Evolutionary conservation across 2,113 vertebrate genomes (phyloP).

Genomic region (Menidia beryllina): DNA sequence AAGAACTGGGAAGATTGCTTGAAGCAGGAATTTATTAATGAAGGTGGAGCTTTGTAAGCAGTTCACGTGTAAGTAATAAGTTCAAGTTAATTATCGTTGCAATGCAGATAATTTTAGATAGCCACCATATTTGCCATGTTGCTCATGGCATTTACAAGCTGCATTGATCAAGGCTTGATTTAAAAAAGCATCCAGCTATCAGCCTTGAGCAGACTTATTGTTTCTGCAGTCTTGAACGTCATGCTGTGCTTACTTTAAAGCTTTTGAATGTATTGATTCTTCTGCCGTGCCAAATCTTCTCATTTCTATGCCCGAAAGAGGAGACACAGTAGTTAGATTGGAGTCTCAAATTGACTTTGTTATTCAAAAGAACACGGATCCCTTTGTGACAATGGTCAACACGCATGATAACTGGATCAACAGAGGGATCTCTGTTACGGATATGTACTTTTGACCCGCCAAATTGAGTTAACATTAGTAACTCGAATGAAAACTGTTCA

Average conservation of each 20-base stretch:
- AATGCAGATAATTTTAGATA: constrained; percentile 29
- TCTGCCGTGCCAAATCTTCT: constrained; percentile 43
- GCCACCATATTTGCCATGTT: neutral
- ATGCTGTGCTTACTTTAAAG: constrained; percentile 11
- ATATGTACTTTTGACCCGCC: constrained; percentile 5
- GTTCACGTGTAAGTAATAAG: constrained; percentile 22
- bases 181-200: constrained; percentile 12
- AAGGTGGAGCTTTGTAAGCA: constrained; percentile 4
- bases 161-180: constrained; percentile 18
- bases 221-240: constrained; percentile 35
- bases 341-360: neutral
- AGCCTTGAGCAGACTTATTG: constrained; percentile 19
- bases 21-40: constrained; percentile 3
- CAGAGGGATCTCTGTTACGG: constrained; percentile 4
- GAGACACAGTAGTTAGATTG: constrained; percentile 20
- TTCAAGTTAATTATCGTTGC: constrained; percentile 1
- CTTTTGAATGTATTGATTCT: constrained; percentile 35
- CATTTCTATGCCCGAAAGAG: constrained; percentile 27
- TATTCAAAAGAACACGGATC: constrained; percentile 6
- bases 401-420: neutral
- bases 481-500: constrained; percentile 40
- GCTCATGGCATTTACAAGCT: neutral
- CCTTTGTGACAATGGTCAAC: constrained; percentile 6
- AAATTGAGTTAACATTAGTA: constrained; percentile 31
- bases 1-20: constrained; percentile 7